Evolutionary conservation across 2,888 invertebrate species (phyloP).

Genomic region (Calephelis perditalis): DNA sequence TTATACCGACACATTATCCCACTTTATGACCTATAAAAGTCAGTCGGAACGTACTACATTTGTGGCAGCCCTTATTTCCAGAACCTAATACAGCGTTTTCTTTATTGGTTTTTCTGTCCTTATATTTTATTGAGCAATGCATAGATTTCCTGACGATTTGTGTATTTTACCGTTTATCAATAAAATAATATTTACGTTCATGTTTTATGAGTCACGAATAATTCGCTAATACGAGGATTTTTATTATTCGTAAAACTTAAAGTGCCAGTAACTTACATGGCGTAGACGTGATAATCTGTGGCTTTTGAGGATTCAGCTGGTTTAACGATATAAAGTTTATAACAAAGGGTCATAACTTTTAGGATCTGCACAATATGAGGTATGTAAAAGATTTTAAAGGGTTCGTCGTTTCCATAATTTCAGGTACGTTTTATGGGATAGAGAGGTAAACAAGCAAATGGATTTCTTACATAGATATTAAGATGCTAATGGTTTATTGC

Average conservation of each 20-base stretch:
- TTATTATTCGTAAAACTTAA: conserved; percentile 60
- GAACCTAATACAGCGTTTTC: conserved; percentile 66
- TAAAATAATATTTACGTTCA: conserved; percentile 62
- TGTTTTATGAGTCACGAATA: conserved; percentile 58
- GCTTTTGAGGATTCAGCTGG: conserved; percentile 25
- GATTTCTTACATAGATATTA: too few species aligned
- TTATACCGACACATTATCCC: conserved; percentile 73
- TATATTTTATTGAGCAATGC: conserved; percentile 64
- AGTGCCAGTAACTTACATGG: conserved; percentile 32
- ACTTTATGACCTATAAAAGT: conserved; percentile 77
- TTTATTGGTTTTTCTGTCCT: conserved; percentile 62
- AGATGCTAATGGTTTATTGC: too few species aligned
- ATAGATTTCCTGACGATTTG: conserved; percentile 62
- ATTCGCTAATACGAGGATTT: conserved; percentile 58
- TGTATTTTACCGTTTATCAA: conserved; percentile 57
- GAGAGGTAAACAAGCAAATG: too few species aligned
- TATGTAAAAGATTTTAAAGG: conserved; percentile 15
- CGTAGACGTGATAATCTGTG: conserved; percentile 33
- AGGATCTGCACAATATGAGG: too few species aligned
- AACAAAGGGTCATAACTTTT: conserved; percentile 21
- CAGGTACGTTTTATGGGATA: neutral
- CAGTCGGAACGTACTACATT: conserved; percentile 69
- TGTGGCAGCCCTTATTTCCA: conserved; percentile 72
- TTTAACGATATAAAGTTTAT: conserved; percentile 20
- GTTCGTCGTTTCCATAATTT: conserved; percentile 20